Percentiles rank a stretch among this genome's conserved stretches.
phyloP scores from a whole-genome alignment of 1,140 invertebrate species.

The Drosophila pandora region DNA sequence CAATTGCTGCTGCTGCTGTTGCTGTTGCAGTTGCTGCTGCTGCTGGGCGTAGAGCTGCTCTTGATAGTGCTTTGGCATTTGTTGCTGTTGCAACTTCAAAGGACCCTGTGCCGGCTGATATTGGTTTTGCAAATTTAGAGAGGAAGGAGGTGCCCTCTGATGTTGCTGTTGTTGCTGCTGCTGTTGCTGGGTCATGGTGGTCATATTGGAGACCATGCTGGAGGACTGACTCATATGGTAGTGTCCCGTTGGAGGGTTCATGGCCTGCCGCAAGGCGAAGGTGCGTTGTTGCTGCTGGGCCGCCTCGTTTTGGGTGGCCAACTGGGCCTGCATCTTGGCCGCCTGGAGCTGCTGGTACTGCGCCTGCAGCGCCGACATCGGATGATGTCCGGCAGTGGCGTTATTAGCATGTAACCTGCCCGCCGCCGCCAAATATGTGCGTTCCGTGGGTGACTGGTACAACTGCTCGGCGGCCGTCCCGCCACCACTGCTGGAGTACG shows the following conservation, averaged over 20 bases:
- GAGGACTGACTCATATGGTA: constrained; percentile 80
- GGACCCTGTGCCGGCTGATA: constrained; percentile 75
- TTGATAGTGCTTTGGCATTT: constrained; percentile 72
- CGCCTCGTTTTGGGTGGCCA: constrained; percentile 86
- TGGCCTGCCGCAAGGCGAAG: constrained; percentile 85
- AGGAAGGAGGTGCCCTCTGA: constrained; percentile 75
- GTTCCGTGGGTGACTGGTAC: constrained; percentile 79
- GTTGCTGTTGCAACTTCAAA: constrained; percentile 66
- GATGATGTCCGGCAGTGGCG: constrained; percentile 82
- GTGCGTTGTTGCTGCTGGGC: constrained; percentile 86
- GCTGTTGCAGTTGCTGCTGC: constrained; percentile 56
- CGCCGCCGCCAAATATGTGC: constrained; percentile 83
- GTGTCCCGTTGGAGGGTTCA: constrained; percentile 83
- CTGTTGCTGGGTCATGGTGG: constrained; percentile 57
- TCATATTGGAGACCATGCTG: constrained; percentile 72
- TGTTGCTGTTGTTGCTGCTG: constrained; percentile 68
- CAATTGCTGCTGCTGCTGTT: constrained; percentile 58
- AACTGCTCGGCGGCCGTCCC: constrained; percentile 63
- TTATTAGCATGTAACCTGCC: constrained; percentile 83
- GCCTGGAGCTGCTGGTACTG: constrained; percentile 86
- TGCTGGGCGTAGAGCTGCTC: constrained; percentile 69
- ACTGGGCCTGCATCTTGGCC: constrained; percentile 86
- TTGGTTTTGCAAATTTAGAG: constrained; percentile 73
- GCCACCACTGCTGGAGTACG: constrained; percentile 66
- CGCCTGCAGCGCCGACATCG: constrained; percentile 84